These are phyloP conservation scores for Brenthis daphne DNA, from an alignment of 2,888 invertebrate species.

Conservation along the genomic window DNA sequence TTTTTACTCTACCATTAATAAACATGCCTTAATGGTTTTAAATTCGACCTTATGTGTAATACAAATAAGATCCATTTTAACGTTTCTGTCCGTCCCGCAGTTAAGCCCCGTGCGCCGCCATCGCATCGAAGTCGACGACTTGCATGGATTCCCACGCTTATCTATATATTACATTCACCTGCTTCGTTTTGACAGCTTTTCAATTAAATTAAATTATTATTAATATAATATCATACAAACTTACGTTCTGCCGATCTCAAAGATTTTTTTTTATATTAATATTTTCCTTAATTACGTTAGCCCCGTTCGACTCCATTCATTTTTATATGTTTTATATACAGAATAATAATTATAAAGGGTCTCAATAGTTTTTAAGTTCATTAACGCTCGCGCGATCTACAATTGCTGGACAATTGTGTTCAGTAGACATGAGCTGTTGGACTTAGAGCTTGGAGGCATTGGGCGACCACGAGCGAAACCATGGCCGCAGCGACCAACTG, in stretches of 20 bases:
- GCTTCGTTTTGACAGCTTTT: slow-evolving; percentile 15
- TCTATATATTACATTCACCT: slow-evolving; percentile 1
- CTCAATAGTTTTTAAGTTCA: slow-evolving; percentile 26
- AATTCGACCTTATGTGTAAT: not conserved
- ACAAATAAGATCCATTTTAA: slow-evolving; percentile 16
- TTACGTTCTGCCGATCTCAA: not conserved
- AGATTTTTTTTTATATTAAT: too few relatives aligned
- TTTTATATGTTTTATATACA: slow-evolving; percentile 25
- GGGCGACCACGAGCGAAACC: too few relatives aligned
- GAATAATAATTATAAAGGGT: slow-evolving; percentile 8
- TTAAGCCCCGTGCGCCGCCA: slow-evolving; percentile 42
- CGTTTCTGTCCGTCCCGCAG: slow-evolving; percentile 41
- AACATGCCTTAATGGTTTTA: not conserved
- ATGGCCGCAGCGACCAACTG: too few relatives aligned
- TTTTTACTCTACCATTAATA: too few relatives aligned
- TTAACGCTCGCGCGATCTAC: slow-evolving; percentile 43
- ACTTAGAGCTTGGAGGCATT: not conserved
- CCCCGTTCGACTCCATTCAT: not conserved
- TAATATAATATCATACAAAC: not conserved
- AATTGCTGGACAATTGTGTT: slow-evolving; percentile 58
- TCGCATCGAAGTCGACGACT: slow-evolving; percentile 44
- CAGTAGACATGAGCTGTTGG: slow-evolving; percentile 42
- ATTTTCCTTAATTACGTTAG: too few relatives aligned
- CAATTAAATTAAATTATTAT: not conserved
- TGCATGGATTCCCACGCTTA: slow-evolving; percentile 49